These are phyloP conservation scores for Eriosoma lanigerum DNA, from an alignment of 1,140 invertebrate genomes.

Conservation along the genomic window DNA sequence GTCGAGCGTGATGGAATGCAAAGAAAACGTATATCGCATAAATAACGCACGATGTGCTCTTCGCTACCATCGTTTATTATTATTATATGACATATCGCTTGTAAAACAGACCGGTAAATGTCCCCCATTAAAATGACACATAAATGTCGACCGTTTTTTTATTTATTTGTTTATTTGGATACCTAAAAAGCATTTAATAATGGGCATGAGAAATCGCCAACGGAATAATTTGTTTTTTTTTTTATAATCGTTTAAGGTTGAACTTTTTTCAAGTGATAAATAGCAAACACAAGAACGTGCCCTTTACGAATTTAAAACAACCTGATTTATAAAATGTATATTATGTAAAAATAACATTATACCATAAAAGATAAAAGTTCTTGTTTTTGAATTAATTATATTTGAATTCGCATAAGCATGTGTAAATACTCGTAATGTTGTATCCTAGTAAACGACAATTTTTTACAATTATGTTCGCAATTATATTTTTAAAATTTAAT, in stretches of 20 bases:
- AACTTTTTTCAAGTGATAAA: constrained; percentile 19
- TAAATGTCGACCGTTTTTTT: constrained; percentile 26
- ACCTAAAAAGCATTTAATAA: background rate
- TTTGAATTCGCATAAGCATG: background rate
- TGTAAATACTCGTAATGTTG: background rate
- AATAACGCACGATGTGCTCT: background rate
- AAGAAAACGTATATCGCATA: background rate
- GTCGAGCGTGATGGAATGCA: constrained; percentile 13
- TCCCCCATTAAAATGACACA: constrained; percentile 32
- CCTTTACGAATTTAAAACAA: background rate
- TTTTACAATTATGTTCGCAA: background rate
- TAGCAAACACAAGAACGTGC: background rate
- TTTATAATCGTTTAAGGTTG: constrained; percentile 21
- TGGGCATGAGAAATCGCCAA: background rate
- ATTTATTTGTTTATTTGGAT: constrained; percentile 19
- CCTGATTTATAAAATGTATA: constrained; percentile 3
- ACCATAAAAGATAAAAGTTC: background rate
- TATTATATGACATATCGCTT: constrained; percentile 12
- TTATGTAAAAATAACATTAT: background rate
- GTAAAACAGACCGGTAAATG: constrained; percentile 17
- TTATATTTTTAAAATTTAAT: background rate
- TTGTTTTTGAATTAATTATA: background rate
- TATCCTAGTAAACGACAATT: background rate
- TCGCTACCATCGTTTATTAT: background rate
- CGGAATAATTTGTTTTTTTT: background rate